Base-by-base conservation (phyloP, 2,888 invertebrate species). In the Xanthorhoe designata region DNA sequence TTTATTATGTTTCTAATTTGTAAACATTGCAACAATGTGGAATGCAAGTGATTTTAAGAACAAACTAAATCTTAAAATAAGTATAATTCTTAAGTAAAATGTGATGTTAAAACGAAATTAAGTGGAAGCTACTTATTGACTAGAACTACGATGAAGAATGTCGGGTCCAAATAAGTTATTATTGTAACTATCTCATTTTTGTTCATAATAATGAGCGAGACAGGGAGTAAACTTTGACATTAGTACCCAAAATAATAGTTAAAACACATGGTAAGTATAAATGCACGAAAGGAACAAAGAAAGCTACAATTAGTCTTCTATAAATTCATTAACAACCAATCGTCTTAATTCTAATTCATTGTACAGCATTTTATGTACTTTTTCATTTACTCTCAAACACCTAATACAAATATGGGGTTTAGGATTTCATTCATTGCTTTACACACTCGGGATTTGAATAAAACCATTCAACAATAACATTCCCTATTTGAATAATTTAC, bases 71-170 rank as follows among this genome's bases (percentile, higher is more conserved):
- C 62, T 35, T 58, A 45, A 59, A 57, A 52, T 47, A 58, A 58
- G 17, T 51, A 74, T 72, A 77, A 67, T 74, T 45, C 51, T 72
- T 74, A 71, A 62, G 65, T 72, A 75, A 77, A 81, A 79, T 88
- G 90, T 89, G 89, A 89, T 90, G 89, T 73, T 55, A 77, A 64
- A 79, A 70, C 58, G 69, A 71, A 78, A 77, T 68, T 56, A 72
- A 75, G 80, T 85, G 89, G 88, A 90, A 90, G 89, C 81, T 81
- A 78, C 76, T 78, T 74, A 72, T 80, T 91, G 91, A 91, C 91
- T 91, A 91, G 91, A 91, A 85, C 83, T 88, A 85, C 82, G 76
- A 75, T 68, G 77, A 82, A 83, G 78, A 50, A 17, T 66, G 55
- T 42, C 35, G 49, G 56, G 52, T 52, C 19, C 50, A 47, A 55